These are phyloP conservation scores for Saimiri boliviensis DNA, from an alignment of 2,113 vertebrate species.

Conservation along the genomic window DNA sequence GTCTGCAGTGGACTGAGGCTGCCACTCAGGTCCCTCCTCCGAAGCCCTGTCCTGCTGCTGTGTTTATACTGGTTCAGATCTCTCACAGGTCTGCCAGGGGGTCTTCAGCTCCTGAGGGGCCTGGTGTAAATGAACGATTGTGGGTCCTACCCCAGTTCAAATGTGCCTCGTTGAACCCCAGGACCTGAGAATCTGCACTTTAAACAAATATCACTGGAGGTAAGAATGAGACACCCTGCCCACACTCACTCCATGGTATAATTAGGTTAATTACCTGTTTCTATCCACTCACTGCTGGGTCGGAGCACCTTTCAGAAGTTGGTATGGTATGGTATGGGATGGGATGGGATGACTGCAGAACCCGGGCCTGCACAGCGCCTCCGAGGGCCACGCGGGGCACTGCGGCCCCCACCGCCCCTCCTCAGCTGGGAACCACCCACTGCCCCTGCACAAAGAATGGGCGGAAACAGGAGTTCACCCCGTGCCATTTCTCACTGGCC, in stretches of 20 bases:
- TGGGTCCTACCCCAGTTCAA: not conserved
- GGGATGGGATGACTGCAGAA: accelerated
- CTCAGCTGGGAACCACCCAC: not conserved
- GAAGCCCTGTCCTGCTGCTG: not conserved
- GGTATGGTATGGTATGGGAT: not conserved
- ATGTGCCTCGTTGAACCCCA: not conserved
- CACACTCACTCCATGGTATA: accelerated
- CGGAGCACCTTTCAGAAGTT: not conserved
- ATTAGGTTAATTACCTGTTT: no score
- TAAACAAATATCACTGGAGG: not conserved
- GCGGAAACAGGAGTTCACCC: slow-evolving; percentile 75
- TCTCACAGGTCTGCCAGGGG: not conserved
- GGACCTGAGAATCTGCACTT: not conserved
- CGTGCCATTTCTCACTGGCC: not conserved
- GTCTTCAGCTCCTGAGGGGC: no score
- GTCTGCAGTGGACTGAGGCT: not conserved
- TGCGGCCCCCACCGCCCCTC: not conserved
- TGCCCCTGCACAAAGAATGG: slow-evolving; percentile 56
- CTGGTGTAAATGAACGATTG: accelerated
- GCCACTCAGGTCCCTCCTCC: not conserved
- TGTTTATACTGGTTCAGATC: accelerated
- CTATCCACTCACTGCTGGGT: not conserved
- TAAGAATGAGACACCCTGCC: accelerated
- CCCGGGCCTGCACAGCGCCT: not conserved
- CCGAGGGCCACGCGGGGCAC: accelerated